Evolutionary conservation across 2,113 vertebrate species (phyloP).

Genomic region (Patagioenas fasciata): DNA sequence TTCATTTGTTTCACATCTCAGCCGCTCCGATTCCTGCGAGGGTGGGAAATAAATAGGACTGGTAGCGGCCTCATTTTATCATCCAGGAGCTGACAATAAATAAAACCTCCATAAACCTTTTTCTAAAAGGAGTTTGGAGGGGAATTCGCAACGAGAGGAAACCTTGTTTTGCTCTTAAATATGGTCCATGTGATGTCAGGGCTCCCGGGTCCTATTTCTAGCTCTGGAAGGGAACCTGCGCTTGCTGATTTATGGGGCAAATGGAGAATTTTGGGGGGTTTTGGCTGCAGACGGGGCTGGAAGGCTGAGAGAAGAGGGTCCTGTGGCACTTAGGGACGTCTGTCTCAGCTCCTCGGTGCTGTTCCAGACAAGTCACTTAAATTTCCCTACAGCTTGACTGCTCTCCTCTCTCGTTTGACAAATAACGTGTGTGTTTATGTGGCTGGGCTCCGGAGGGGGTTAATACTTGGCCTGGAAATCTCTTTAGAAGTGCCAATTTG

Average conservation of each 20-base stretch:
- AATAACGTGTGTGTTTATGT: constrained; percentile 46
- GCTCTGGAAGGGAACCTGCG: not conserved
- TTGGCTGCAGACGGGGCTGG: not conserved
- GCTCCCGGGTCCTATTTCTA: not conserved
- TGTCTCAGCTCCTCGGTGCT: not conserved
- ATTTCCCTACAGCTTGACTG: constrained; percentile 18
- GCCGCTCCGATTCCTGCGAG: not conserved
- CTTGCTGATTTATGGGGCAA: not conserved
- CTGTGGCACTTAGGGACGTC: not conserved
- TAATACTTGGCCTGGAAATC: constrained; percentile 67
- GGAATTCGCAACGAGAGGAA: constrained; percentile 33
- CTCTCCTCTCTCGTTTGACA: constrained; percentile 45
- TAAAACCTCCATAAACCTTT: constrained; percentile 53
- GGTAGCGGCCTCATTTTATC: constrained; percentile 44
- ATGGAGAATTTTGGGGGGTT: not conserved
- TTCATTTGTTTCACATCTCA: constrained; percentile 45
- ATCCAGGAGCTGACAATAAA: constrained; percentile 43
- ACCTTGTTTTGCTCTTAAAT: constrained; percentile 14
- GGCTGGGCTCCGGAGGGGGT: constrained; percentile 59
- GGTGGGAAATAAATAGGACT: constrained; percentile 57
- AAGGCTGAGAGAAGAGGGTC: not conserved
- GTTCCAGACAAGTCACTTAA: constrained; percentile 38
- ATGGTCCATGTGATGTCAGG: not conserved
- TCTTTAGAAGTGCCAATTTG: constrained; percentile 65
- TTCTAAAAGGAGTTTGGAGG: not conserved